phyloP scores from a whole-genome alignment of 2,888 invertebrate species.

The Nymphalis c-album region DNA sequence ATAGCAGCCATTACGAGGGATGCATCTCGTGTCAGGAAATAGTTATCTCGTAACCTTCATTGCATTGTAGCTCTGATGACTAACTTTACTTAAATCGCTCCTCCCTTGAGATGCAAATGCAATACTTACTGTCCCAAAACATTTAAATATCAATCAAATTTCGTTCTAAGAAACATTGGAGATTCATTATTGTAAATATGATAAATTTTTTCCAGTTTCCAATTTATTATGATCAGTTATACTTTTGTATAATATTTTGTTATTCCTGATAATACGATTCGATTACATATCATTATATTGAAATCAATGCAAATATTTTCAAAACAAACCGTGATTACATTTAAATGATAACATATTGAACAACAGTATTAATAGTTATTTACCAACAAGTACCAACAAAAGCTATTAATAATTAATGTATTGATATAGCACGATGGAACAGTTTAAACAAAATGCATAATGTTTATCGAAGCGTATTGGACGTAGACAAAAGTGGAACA shows the following conservation, averaged over 20 bases:
- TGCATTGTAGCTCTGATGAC: neutral
- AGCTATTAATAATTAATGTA: conserved; percentile 12
- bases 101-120: too few relatives aligned
- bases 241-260: too few relatives aligned
- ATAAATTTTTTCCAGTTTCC: too few relatives aligned
- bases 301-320: neutral
- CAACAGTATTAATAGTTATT: neutral
- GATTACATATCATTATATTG: too few relatives aligned
- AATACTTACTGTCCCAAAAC: too few relatives aligned
- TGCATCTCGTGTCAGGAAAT: neutral
- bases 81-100: neutral
- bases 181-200: too few relatives aligned
- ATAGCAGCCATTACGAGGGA: neutral
- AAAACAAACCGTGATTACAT: conserved; percentile 10
- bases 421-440: conserved; percentile 7
- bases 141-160: too few relatives aligned
- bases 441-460: conserved; percentile 35
- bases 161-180: too few relatives aligned
- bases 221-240: too few relatives aligned
- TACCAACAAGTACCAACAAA: conserved; percentile 9
- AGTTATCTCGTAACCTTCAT: neutral
- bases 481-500: conserved; percentile 44
- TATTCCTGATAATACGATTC: too few relatives aligned
- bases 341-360: conserved; percentile 9
- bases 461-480: conserved; percentile 36